Base-by-base conservation (phyloP, 2,797 vertebrate species). In the Arctocebus calabarensis region DNA sequence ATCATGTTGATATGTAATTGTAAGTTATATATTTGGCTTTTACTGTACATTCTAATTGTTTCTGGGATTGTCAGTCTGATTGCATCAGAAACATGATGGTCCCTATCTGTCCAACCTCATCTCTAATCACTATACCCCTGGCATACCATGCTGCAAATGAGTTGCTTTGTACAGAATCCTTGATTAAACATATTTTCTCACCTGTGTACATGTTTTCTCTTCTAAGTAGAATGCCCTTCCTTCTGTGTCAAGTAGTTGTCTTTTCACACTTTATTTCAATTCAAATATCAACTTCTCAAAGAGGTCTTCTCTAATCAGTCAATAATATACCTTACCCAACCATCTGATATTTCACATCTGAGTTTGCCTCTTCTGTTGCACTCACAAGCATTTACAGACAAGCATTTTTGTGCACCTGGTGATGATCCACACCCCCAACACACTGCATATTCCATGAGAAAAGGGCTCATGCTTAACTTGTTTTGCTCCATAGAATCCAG, bases 1-100 rank as follows among this genome's bases (percentile, higher is more conserved):
- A 48, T 74, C 14, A 88, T 74, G 85, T 94, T 82, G 45, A 9
- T 79, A 43, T 88, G 23, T 55, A 94, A 68, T n/a, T 83, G 4
- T 83, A 83, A 85, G 88, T 57, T 82, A 10, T 81, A 83, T 66
- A 52, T 86, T 91, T 94, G 82, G 14, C 13, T 84, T 86, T 82
- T 88, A 34, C n/a, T 48, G 19, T 34, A 68, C 17, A 74, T 84
- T 90, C 34, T 77, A 68, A 68, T 93, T 92, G n/a, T 90, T 93
- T 90, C 57, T 62, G 20, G 70, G 23, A 17, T 78, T 95, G 29
- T 43, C 45, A 43, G 2, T 70, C 66, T 83, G 23, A 25, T 84
- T 93, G 34, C 27, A 94, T 22, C 32, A 82, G 61, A 43, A 40
- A 73, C 1, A 19, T 45, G 4, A 57, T 78, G 22, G 32, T 55